Conservation (phyloP, 1,140 invertebrate species). For the Cotesia typhae region DNA sequence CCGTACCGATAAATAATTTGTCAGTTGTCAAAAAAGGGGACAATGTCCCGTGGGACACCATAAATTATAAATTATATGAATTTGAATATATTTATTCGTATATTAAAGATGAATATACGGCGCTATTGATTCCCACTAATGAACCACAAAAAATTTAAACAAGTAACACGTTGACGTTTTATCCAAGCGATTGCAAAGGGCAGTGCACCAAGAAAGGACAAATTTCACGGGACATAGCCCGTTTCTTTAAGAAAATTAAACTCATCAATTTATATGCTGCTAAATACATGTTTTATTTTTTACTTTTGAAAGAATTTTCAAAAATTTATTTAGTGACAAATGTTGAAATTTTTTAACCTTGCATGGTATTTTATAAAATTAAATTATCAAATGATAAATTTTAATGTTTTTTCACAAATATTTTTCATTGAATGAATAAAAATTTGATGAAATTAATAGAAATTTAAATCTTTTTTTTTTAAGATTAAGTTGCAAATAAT, state of each 20-base stretch:
- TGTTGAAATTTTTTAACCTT: no score
- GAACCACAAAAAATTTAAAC: slow-evolving; percentile 37
- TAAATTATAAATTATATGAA: not conserved
- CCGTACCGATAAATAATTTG: not conserved
- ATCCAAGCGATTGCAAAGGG: slow-evolving; percentile 35
- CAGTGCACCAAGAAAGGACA: not conserved
- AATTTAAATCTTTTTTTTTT: no score
- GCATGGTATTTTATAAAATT: no score
- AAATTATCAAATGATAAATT: no score
- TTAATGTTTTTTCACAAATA: no score
- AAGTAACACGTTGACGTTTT: slow-evolving; percentile 32
- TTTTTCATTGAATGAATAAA: no score
- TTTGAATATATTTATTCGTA: slow-evolving; percentile 8
- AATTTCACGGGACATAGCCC: not conserved
- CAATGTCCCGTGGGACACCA: not conserved
- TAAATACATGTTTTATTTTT: no score
- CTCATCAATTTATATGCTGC: not conserved
- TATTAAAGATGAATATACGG: not conserved
- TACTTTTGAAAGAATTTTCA: no score
- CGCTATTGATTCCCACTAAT: slow-evolving; percentile 12
- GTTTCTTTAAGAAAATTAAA: slow-evolving; percentile 2
- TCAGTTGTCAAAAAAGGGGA: no score
- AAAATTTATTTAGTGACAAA: no score
- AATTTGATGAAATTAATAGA: no score
- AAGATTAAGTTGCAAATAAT: no score